A percentile compares a stretch with the other conserved stretches of the same genome.
Evolutionary conservation across 2,797 vertebrate species (phyloP).

Genomic region (Vultur gryphus): DNA sequence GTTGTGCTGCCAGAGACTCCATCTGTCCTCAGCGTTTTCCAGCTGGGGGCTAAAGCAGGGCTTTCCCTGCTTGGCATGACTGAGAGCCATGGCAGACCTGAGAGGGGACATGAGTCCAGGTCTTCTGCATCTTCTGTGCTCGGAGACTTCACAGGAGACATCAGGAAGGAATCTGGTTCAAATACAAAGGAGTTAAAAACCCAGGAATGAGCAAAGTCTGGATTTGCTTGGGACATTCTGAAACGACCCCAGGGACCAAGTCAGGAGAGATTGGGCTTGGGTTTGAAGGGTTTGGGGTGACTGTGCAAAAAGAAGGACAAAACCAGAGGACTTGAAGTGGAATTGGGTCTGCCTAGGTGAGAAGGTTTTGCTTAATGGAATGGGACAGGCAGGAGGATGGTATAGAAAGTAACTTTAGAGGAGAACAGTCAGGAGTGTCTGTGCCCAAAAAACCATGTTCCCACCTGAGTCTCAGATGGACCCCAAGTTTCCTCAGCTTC

Average conservation of each 20-base stretch:
- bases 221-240: neutral
- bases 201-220: neutral
- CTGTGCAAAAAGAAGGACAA: neutral
- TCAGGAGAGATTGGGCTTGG: neutral
- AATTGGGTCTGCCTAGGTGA: neutral
- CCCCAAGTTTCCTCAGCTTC: neutral
- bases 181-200: neutral
- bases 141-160: neutral
- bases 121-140: fast-evolving
- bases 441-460: neutral
- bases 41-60: neutral
- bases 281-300: neutral
- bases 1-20: conserved; percentile 24
- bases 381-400: neutral
- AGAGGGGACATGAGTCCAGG: fast-evolving
- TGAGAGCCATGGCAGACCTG: neutral
- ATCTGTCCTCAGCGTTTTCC: conserved; percentile 27
- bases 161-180: neutral
- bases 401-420: neutral
- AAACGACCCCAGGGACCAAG: neutral
- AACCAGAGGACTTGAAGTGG: neutral
- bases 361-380: neutral
- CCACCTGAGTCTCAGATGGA: neutral
- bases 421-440: neutral
- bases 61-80: neutral